A percentile compares a stretch with the other conserved stretches of the same genome.
These are phyloP conservation scores for Teleiodes luculella DNA, from an alignment of 2,888 invertebrate species.

Conservation along the genomic window DNA sequence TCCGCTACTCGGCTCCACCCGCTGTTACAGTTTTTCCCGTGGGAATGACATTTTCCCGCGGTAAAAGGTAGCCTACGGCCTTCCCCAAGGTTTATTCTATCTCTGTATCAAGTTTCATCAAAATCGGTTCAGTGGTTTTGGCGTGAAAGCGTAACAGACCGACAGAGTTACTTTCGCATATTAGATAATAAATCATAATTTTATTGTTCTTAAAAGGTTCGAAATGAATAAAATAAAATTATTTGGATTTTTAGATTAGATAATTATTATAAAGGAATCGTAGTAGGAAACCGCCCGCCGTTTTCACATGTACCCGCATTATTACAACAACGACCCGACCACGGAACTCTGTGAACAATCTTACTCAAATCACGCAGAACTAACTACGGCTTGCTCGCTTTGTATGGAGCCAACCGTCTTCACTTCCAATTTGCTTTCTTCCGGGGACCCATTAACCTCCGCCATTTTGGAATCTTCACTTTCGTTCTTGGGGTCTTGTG, in stretches of 20 bases:
- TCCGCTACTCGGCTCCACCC: too few relatives aligned
- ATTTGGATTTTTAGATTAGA: too few relatives aligned
- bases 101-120: too few relatives aligned
- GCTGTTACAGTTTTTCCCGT: too few relatives aligned
- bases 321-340: not conserved
- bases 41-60: too few relatives aligned
- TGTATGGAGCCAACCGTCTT: constrained; percentile 40
- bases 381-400: constrained; percentile 38
- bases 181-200: too few relatives aligned
- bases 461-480: not conserved
- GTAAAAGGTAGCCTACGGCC: too few relatives aligned
- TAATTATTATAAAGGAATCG: not conserved
- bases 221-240: too few relatives aligned
- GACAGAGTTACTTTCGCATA: too few relatives aligned
- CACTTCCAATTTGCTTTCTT: constrained; percentile 27
- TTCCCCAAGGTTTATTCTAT: too few relatives aligned
- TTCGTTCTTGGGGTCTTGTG: not conserved
- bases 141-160: too few relatives aligned
- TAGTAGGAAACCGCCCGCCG: not conserved
- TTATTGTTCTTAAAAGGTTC: not conserved
- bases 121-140: too few relatives aligned
- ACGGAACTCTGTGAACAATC: constrained; percentile 30
- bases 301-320: not conserved
- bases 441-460: constrained; percentile 46
- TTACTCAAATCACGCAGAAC: constrained; percentile 47